Base-by-base conservation (phyloP, 2,797 vertebrate species). In the Phalanger gymnotis region DNA sequence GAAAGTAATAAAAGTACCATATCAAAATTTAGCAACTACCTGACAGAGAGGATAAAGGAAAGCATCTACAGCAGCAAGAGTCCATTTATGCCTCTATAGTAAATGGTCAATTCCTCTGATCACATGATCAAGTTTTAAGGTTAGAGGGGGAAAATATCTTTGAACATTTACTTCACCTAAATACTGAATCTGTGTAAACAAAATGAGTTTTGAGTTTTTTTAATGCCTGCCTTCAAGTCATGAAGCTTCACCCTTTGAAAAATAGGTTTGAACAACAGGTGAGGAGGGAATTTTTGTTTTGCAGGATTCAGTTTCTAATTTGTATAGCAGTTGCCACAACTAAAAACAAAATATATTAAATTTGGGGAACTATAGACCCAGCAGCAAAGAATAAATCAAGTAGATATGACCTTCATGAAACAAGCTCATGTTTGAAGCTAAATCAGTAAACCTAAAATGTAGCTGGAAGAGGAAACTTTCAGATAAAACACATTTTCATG, bases 401-500 rank as follows among this genome's bases (percentile, higher is more conserved):
- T 90, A 98, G 93, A 96, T 96, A 91, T 98, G 96, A 98, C 98
- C 97, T 98, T 98, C 98, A 96, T 95, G 95, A 95, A 96, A 95
- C 91, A 94, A 96, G 91, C 94, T 98, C 96, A 96, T 87, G 73
- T 97, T 98, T 98, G 98, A 98, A 90, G 28, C 96, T 97, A 96
- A 98, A 96, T 98, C 98, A 97, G 96, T 97, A 97, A 98, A 97
- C 95, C 95, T 95, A 95, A 96, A 95, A 96, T 94, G n/a, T 95
- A 97, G 95, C 97, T 97, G 97, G 97, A 98, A 98, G 97, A 94
- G 94, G 96, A 98, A 97, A 58, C 97, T 98, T 99, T 98, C 96
- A 98, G 98, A 98, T 19, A 0, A 96, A 98, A 98, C 96, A 97
- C 98, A 98, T 98, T 98, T 87, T 87, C 73, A 87, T 87, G 73